Percentiles rank a stretch among this genome's conserved stretches.
Conservation (phyloP, 2,888 invertebrate species). For the Scaptomyza cyrtandrae region DNA sequence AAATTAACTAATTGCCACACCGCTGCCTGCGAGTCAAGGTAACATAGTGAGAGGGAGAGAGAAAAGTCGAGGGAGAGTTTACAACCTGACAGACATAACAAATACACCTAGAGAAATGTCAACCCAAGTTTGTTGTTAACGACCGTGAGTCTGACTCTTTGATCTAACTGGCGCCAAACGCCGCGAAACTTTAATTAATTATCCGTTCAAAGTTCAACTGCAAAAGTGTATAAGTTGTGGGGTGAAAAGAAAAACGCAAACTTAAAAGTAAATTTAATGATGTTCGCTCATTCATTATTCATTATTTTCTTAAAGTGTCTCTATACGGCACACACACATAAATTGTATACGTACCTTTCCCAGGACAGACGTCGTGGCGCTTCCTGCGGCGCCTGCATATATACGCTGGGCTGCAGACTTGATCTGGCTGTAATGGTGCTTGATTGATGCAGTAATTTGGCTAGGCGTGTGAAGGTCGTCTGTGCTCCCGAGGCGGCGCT, state of each 20-base stretch:
- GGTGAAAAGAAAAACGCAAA: too few relatives aligned
- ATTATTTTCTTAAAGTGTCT: neutral
- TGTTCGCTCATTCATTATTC: too few relatives aligned
- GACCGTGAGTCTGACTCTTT: too few relatives aligned
- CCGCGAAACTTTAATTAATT: too few relatives aligned
- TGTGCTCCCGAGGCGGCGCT: conserved; percentile 38
- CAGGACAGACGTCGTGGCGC: conserved; percentile 86
- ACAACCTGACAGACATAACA: conserved; percentile 33
- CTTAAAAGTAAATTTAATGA: neutral
- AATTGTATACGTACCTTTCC: conserved; percentile 85
- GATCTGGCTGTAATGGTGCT: conserved; percentile 67
- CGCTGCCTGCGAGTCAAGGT: conserved; percentile 38
- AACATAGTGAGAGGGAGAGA: neutral
- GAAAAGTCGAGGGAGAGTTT: conserved; percentile 31
- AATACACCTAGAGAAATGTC: neutral
- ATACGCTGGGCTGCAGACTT: conserved; percentile 68
- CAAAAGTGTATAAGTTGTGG: too few relatives aligned
- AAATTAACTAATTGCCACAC: conserved; percentile 77
- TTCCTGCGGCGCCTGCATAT: conserved; percentile 69
- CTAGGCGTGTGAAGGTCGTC: conserved; percentile 78
- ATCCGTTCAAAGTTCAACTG: too few relatives aligned
- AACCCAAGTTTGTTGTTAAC: too few relatives aligned
- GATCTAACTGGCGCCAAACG: too few relatives aligned
- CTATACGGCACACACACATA: conserved; percentile 28
- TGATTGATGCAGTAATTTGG: conserved; percentile 82